phyloP scores from a whole-genome alignment of 2,113 vertebrate genomes.

The Lucifuga dentata region DNA sequence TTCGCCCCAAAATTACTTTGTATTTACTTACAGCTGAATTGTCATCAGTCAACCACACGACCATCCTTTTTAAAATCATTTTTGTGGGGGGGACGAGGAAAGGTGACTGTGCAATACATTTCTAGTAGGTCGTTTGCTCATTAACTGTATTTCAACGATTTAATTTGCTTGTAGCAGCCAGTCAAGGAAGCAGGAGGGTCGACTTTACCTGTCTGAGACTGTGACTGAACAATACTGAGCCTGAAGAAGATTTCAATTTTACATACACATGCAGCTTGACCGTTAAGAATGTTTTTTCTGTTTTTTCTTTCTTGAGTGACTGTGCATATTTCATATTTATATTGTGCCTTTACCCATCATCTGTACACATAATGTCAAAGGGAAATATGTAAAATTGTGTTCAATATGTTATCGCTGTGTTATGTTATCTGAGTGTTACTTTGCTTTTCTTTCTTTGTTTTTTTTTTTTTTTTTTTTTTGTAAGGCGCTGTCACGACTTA shows the following conservation, averaged over 20 bases:
- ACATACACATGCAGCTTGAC: constrained; percentile 79
- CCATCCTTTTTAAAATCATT: background rate
- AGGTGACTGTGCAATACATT: constrained; percentile 76
- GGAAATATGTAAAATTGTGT: constrained; percentile 67
- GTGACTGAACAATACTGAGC: constrained; percentile 80
- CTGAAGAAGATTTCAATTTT: constrained; percentile 62
- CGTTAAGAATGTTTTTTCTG: constrained; percentile 80
- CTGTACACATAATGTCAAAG: constrained; percentile 75
- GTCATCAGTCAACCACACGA: background rate
- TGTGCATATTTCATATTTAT: constrained; percentile 80
- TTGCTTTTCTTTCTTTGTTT: constrained; percentile 28
- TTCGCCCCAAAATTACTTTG: too few species aligned
- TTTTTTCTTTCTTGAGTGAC: constrained; percentile 47
- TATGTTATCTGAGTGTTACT: constrained; percentile 68
- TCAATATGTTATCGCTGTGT: constrained; percentile 55
- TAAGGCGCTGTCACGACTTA: constrained; percentile 1
- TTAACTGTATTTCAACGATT: constrained; percentile 30
- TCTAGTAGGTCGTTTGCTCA: constrained; percentile 46
- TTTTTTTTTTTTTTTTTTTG: constrained; percentile 15
- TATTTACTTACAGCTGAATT: background rate
- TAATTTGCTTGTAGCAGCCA: constrained; percentile 7
- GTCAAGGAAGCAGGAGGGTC: constrained; percentile 12
- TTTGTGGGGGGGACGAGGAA: constrained; percentile 1
- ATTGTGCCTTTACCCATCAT: constrained; percentile 80
- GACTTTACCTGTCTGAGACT: constrained; percentile 42